Conservation (phyloP, 1,140 invertebrate species). For the Xylocopa sonorina region DNA sequence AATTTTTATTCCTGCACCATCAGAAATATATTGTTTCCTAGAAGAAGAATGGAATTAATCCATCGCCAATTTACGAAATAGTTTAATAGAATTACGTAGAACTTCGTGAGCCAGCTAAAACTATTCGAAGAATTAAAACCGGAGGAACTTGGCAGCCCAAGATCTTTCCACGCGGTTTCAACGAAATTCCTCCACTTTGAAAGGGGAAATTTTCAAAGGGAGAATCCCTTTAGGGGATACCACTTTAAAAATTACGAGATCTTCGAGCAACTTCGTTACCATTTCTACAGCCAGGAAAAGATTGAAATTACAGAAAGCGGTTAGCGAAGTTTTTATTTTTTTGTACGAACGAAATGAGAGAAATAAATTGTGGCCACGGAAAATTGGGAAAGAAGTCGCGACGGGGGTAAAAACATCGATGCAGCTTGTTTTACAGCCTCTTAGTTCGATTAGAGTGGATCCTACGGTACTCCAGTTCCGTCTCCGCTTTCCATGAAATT, state of each 20-base stretch:
- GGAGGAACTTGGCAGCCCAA: background rate
- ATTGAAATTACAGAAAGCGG: background rate
- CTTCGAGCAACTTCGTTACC: background rate
- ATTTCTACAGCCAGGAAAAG: background rate
- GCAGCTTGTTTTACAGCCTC: slow-evolving; percentile 32
- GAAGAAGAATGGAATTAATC: background rate
- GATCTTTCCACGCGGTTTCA: background rate
- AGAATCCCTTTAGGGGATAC: background rate
- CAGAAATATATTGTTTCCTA: too few species aligned
- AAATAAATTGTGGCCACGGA: background rate
- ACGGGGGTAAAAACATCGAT: slow-evolving; percentile 19
- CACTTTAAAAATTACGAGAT: background rate
- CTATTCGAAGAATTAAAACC: slow-evolving; percentile 1
- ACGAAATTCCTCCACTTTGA: background rate
- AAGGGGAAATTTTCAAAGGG: background rate
- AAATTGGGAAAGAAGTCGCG: background rate
- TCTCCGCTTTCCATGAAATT: slow-evolving; percentile 18
- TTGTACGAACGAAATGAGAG: too few species aligned
- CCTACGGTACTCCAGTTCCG: slow-evolving; percentile 2
- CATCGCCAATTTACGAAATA: background rate
- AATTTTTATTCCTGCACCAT: too few species aligned
- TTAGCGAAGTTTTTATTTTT: background rate
- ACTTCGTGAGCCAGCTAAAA: background rate
- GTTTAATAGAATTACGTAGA: background rate
- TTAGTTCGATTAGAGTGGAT: slow-evolving; percentile 29